phyloP scores from a whole-genome alignment of 1,140 invertebrate species.

The Caenorhabditis remanei region DNA sequence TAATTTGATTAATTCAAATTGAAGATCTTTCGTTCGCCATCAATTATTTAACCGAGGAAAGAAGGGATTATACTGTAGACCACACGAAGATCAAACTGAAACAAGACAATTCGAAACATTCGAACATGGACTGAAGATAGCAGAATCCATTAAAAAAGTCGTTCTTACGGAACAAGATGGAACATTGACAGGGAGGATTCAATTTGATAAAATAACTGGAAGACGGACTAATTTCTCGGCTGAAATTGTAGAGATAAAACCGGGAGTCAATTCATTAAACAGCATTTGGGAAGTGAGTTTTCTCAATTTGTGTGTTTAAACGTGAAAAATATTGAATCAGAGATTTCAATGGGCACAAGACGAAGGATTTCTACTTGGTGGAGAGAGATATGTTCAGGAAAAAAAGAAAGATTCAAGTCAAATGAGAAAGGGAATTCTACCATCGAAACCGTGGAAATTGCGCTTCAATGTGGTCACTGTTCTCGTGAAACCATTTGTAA shows the following conservation, averaged over 20 bases:
- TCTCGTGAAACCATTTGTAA: slow-evolving; percentile 76
- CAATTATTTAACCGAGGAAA: slow-evolving; percentile 72
- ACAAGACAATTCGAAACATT: slow-evolving; percentile 74
- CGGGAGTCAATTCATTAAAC: slow-evolving; percentile 56
- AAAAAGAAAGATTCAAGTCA: slow-evolving; percentile 32
- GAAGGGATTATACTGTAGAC: slow-evolving; percentile 56
- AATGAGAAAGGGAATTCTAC: slow-evolving; percentile 60
- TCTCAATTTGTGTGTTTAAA: background rate
- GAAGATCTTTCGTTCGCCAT: slow-evolving; percentile 56
- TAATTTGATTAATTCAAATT: background rate
- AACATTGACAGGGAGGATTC: slow-evolving; percentile 75
- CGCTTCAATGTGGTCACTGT: slow-evolving; percentile 72
- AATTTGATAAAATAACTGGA: slow-evolving; percentile 73
- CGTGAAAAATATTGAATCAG: background rate
- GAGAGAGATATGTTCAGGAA: slow-evolving; percentile 49
- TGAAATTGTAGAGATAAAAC: slow-evolving; percentile 60
- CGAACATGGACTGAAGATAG: slow-evolving; percentile 74
- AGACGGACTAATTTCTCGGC: slow-evolving; percentile 74
- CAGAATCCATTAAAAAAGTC: slow-evolving; percentile 68
- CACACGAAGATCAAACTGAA: slow-evolving; percentile 67
- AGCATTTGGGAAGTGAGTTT: slow-evolving; percentile 60
- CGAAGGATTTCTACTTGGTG: slow-evolving; percentile 58
- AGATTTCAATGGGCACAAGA: slow-evolving; percentile 64
- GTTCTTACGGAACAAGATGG: slow-evolving; percentile 64
- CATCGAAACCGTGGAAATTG: slow-evolving; percentile 60